phyloP scores from a whole-genome alignment of 2,113 vertebrate species.

The Poeciliopsis retropinna region DNA sequence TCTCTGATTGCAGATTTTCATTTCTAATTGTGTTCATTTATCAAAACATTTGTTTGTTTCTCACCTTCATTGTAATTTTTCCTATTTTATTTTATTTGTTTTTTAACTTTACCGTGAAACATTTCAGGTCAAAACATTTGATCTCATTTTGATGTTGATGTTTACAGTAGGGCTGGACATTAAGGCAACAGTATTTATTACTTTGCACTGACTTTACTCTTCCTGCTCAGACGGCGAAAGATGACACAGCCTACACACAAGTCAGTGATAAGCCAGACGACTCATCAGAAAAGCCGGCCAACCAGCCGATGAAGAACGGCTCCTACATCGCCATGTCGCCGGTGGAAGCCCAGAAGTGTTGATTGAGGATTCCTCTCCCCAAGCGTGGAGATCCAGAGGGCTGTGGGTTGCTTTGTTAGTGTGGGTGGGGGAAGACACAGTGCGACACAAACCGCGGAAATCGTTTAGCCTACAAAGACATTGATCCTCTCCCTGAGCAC shows the following conservation, averaged over 20 bases:
- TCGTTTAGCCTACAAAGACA: slow-evolving; percentile 55
- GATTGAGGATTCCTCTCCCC: slow-evolving; percentile 60
- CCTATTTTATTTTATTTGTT: background rate
- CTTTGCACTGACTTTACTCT: slow-evolving; percentile 19
- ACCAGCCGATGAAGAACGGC: slow-evolving; percentile 76
- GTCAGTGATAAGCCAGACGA: slow-evolving; percentile 81
- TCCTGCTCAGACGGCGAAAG: slow-evolving; percentile 76
- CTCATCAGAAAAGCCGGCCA: slow-evolving; percentile 65
- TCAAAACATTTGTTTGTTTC: slow-evolving; percentile 33
- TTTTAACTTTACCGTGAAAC: slow-evolving; percentile 42
- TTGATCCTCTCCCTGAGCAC: slow-evolving; percentile 53
- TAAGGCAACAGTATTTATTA: background rate
- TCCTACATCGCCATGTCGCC: slow-evolving; percentile 85
- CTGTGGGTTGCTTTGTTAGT: slow-evolving; percentile 25
- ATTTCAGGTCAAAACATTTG: slow-evolving; percentile 48
- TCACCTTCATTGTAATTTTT: slow-evolving; percentile 34
- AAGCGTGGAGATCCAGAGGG: slow-evolving; percentile 46
- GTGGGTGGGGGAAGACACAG: slow-evolving; percentile 28
- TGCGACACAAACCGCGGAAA: slow-evolving; percentile 44
- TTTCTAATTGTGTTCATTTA: slow-evolving; percentile 53
- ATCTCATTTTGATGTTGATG: slow-evolving; percentile 28
- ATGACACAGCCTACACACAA: slow-evolving; percentile 81
- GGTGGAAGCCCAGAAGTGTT: slow-evolving; percentile 83
- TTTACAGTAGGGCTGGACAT: background rate
- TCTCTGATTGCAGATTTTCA: slow-evolving; percentile 32